Percentiles rank a stretch among this genome's conserved stretches.
These are phyloP conservation scores for Trematomus loennbergii DNA, from an alignment of 2,113 vertebrate species.

Conservation along the genomic window DNA sequence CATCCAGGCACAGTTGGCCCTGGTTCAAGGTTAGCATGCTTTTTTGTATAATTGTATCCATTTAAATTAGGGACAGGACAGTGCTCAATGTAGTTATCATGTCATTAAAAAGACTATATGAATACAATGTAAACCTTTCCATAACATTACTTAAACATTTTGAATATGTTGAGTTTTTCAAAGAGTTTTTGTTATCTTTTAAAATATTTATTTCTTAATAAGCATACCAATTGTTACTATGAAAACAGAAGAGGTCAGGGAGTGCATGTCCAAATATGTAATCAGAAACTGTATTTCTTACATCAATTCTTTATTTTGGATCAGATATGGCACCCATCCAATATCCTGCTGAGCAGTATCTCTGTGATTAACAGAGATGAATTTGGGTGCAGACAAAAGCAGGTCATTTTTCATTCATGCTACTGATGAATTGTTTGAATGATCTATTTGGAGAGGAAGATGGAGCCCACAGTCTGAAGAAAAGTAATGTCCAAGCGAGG, in stretches of 20 bases:
- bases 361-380: conserved; percentile 25
- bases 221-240: too few relatives aligned
- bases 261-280: conserved; percentile 30
- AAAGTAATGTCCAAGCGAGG: too few relatives aligned
- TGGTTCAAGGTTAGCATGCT: conserved; percentile 80
- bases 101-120: not conserved
- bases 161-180: too few relatives aligned
- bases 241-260: conserved; percentile 1
- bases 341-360: conserved; percentile 66
- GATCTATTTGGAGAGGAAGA: conserved; percentile 5
- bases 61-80: not conserved
- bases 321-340: conserved; percentile 56
- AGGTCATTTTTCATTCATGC: conserved; percentile 38
- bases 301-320: conserved; percentile 44
- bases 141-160: too few relatives aligned
- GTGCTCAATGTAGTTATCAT: not conserved
- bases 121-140: too few relatives aligned
- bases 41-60: not conserved
- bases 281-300: conserved; percentile 29
- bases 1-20: conserved; percentile 81
- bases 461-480: not conserved
- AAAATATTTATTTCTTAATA: too few relatives aligned
- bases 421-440: conserved; percentile 21
- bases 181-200: too few relatives aligned
- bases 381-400: conserved; percentile 30